These are phyloP conservation scores for Syngnathus acus DNA, from an alignment of 2,797 vertebrate genomes.

Conservation along the genomic window DNA sequence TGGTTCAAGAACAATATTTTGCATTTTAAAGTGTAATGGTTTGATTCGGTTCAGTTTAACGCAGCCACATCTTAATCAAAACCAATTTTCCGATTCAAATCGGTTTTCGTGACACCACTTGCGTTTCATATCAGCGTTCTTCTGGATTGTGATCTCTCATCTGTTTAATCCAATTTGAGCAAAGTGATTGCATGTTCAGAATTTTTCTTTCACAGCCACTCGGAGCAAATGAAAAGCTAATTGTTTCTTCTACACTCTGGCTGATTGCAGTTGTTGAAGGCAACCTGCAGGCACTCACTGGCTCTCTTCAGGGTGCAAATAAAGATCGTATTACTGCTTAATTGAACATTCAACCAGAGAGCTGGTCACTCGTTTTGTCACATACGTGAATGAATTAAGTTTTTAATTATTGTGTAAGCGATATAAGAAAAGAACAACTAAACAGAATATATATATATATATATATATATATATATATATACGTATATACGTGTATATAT, in stretches of 20 bases:
- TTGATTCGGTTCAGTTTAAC: too few relatives aligned
- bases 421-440: too few relatives aligned
- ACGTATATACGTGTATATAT: too few relatives aligned
- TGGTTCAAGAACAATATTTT: too few relatives aligned
- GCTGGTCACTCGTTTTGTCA: constrained; percentile 35
- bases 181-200: constrained; percentile 3
- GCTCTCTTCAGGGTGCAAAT: constrained; percentile 26
- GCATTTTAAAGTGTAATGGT: too few relatives aligned
- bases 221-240: constrained; percentile 8
- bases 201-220: constrained; percentile 9
- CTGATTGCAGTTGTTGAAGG: constrained; percentile 33
- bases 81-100: too few relatives aligned
- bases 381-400: background rate
- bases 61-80: too few relatives aligned
- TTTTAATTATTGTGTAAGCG: too few relatives aligned
- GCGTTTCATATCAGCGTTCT: background rate
- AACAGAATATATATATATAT: too few relatives aligned
- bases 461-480: too few relatives aligned
- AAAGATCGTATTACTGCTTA: constrained; percentile 37
- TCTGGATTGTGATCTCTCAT: constrained; percentile 10
- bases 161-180: constrained; percentile 15
- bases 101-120: too few relatives aligned
- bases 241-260: constrained; percentile 16
- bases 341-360: constrained; percentile 29
- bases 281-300: constrained; percentile 19